Evolutionary conservation across 2,797 vertebrate genomes (phyloP), one percentile per base, ranked within the genome.

Genomic region (Cyprinodon diabolis): DNA sequence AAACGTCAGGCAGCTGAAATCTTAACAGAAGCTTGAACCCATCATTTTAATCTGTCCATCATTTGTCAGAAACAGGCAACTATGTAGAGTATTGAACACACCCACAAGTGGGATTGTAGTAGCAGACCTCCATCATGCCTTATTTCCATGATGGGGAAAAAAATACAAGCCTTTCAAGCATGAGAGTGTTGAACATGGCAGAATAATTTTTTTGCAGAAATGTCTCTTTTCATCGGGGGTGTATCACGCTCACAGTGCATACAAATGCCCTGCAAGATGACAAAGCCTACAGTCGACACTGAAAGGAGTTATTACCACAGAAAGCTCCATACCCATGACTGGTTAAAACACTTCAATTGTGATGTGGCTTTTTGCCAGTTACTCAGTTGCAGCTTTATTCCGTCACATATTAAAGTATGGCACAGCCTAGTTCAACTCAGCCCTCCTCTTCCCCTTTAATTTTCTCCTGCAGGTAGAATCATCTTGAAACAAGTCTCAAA

Each of bases 1-100:
- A 48, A 23, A 23, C 23, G 14, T 17, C 3, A n/a, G 56, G 30
- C 6, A 54, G 49, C 47, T 30, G 62, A n/a, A 73, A 35, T 43
- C 63, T 67, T n/a, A 4, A 30, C 60, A 13, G 30, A 74, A 30
- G 54, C 67, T 47, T 47, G 67, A 47, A 8, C 48, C 60, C 14
- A 30, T 79, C 56, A 62, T 66, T 48, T 57, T 73, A 25, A 65
- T 48, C 45, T 30, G 68, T 68, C 72, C 43, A 8, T 71, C 70
- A 71, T 56, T 40, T 73, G 70, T 67, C 49, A 66, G 8, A 48
- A 15, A 37, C 45, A 52, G 48, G 6, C 25, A 57, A 43, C n/a
- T 45, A 40, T 37, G 68, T 12, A 23, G 48, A 21, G 14, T 67
- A 69, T 30, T 30, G 72, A 80, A 56, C 9, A 48, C 25, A 13